Percentiles rank a stretch among this genome's conserved stretches.
Conservation (phyloP, 2,888 invertebrate species). For the Zaprionus obscuricornis region DNA sequence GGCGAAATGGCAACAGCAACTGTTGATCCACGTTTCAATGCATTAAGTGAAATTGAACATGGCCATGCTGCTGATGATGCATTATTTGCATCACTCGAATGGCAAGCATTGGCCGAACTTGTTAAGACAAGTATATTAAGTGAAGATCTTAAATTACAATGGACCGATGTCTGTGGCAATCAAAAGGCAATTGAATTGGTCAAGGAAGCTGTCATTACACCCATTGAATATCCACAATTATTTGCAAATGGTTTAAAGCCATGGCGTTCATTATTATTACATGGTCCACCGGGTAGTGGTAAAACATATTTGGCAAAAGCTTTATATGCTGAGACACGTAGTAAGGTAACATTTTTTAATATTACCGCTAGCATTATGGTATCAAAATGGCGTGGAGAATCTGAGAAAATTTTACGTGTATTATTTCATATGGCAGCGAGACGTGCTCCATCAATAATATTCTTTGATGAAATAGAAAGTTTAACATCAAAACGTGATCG, state of each 20-base stretch:
- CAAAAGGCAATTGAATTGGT: slow-evolving; percentile 89
- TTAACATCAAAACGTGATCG: slow-evolving; percentile 88
- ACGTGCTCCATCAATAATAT: slow-evolving; percentile 94
- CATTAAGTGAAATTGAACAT: slow-evolving; percentile 71
- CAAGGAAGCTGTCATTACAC: slow-evolving; percentile 94
- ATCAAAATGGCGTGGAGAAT: slow-evolving; percentile 98
- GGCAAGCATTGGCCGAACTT: slow-evolving; percentile 79
- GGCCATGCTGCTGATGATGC: slow-evolving; percentile 59
- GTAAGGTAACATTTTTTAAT: slow-evolving; percentile 93
- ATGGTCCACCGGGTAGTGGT: slow-evolving; percentile 88
- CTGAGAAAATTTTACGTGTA: slow-evolving; percentile 94
- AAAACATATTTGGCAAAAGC: slow-evolving; percentile 96
- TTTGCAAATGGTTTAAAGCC: slow-evolving; percentile 89
- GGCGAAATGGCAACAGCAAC: slow-evolving; percentile 7
- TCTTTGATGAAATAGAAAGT: slow-evolving; percentile 96
- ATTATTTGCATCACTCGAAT: slow-evolving; percentile 65
- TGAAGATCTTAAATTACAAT: slow-evolving; percentile 87
- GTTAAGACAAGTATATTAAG: slow-evolving; percentile 83
- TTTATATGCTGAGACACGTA: slow-evolving; percentile 90
- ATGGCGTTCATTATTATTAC: slow-evolving; percentile 91
- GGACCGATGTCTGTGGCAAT: slow-evolving; percentile 93
- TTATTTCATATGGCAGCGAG: slow-evolving; percentile 94
- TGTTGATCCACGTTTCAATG: slow-evolving; percentile 29
- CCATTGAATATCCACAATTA: slow-evolving; percentile 88
- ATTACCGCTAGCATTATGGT: slow-evolving; percentile 94